A percentile compares a stretch with the other conserved stretches of the same genome.
Evolutionary conservation across 1,140 invertebrate species (phyloP).

Genomic region (Rhynchophorus ferrugineus): DNA sequence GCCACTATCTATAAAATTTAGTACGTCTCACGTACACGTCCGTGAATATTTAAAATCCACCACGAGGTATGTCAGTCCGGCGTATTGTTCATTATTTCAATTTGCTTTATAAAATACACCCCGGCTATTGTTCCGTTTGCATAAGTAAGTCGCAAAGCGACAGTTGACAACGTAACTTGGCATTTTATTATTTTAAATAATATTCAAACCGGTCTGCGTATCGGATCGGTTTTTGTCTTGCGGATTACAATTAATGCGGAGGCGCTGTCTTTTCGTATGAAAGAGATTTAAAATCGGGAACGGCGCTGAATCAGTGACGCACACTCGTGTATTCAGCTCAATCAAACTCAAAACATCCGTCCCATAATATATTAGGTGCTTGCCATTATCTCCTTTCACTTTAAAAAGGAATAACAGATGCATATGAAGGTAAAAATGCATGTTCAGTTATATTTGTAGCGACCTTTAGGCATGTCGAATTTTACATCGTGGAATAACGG

Average conservation of each 20-base stretch:
- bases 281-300: too few species aligned
- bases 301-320: too few species aligned
- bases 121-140: constrained; percentile 9
- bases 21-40: constrained; percentile 7
- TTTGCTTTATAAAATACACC: constrained; percentile 15
- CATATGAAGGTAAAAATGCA: too few species aligned
- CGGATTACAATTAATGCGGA: constrained; percentile 1
- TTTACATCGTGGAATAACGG: too few species aligned
- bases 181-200: constrained; percentile 6
- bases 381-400: too few species aligned
- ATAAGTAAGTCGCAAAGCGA: constrained; percentile 12
- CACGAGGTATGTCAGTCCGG: background rate
- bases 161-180: constrained; percentile 9
- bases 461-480: too few species aligned
- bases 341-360: too few species aligned
- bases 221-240: constrained; percentile 10
- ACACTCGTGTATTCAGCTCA: too few species aligned
- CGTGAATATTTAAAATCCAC: constrained; percentile 10
- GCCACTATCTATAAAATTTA: constrained; percentile 15
- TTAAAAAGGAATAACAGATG: too few species aligned
- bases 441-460: too few species aligned
- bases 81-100: constrained; percentile 13
- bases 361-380: too few species aligned
- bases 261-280: too few species aligned
- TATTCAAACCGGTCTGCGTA: constrained; percentile 2